Evolutionary conservation across 2,113 vertebrate genomes (phyloP), one percentile per base, ranked within the genome.

Genomic region (Pseudorhombus dupliciocellatus): DNA sequence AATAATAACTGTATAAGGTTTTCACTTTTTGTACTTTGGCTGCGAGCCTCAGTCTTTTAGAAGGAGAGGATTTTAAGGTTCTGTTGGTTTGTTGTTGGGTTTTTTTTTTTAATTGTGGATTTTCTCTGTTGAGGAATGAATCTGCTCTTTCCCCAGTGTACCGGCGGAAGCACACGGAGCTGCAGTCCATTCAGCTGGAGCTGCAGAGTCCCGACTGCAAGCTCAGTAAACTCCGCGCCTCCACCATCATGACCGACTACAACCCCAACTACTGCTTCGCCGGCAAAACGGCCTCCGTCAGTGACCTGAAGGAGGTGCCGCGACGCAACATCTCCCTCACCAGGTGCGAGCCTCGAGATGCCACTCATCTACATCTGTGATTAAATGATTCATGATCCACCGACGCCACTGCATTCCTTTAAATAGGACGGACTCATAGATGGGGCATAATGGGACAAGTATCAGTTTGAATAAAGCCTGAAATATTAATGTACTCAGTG

Each of bases 231-330:
- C 95, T 99, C 70, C 93, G 96, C 0, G 98, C 98, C 30, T 98
- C 98, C 37, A 99, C 98, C 90, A 98, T 99, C 88, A 99, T 99
- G 98, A 99, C 97, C 0, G 98, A 99, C 93, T 99, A 99, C 93
- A 99, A 99, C 86, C 98, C 98, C 85, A 99, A 99, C 94, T 99
- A 99, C 91, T 98, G 97, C 92, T 99, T 99, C 77, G 98, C 96
- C 0, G 98, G 98, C 24, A 99, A 99, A 90, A 97, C 96, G 0
- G 95, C 96, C 0, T 97, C 97, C 7, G 96, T 99, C 92, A 98
- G 95, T 3, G 98, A 99, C 91, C 94, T 99, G 70, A 99, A 99
- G 91, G 98, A 99, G 81, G 97, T 99, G 73, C 96, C 98, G 0
- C 93, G 98, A 9, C 96, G 96, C 73, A 97, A 96, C 90, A 99